A percentile compares a stretch with the other conserved stretches of the same genome.
Evolutionary conservation across 2,113 vertebrate genomes (phyloP).

Genomic region (Chauna torquata): DNA sequence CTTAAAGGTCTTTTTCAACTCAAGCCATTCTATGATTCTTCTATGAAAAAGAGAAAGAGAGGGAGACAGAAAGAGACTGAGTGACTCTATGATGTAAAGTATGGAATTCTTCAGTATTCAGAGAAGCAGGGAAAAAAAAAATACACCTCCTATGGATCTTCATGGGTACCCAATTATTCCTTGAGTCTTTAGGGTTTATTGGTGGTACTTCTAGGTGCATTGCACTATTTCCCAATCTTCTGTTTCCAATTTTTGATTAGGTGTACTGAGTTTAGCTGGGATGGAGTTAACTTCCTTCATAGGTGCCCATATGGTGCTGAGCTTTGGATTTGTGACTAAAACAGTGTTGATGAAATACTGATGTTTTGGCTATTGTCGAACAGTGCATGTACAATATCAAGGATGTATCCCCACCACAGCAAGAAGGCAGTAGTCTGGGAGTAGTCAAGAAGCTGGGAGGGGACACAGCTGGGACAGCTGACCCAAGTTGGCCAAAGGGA

Average conservation of each 20-base stretch:
- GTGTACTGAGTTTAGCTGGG: background rate
- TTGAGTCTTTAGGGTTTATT: background rate
- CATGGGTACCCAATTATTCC: background rate
- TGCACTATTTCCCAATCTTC: background rate
- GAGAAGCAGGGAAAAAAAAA: background rate
- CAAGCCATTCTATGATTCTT: no score
- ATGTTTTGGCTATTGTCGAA: background rate
- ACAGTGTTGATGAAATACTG: background rate
- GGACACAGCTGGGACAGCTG: background rate
- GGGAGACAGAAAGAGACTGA: background rate
- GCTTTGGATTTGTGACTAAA: background rate
- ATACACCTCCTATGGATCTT: background rate
- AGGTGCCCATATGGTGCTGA: rapidly evolving
- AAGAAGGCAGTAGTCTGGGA: background rate
- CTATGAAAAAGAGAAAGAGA: no score
- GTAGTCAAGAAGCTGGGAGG: background rate
- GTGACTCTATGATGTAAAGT: background rate
- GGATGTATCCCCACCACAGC: background rate
- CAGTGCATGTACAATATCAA: background rate
- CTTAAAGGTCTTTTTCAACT: no score
- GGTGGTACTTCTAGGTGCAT: background rate
- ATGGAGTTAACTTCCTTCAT: background rate
- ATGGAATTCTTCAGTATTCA: background rate
- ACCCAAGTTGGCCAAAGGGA: background rate
- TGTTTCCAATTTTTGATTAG: background rate